Evolutionary conservation across 2,888 invertebrate genomes (phyloP).

Genomic region (Anthrax anthrax): DNA sequence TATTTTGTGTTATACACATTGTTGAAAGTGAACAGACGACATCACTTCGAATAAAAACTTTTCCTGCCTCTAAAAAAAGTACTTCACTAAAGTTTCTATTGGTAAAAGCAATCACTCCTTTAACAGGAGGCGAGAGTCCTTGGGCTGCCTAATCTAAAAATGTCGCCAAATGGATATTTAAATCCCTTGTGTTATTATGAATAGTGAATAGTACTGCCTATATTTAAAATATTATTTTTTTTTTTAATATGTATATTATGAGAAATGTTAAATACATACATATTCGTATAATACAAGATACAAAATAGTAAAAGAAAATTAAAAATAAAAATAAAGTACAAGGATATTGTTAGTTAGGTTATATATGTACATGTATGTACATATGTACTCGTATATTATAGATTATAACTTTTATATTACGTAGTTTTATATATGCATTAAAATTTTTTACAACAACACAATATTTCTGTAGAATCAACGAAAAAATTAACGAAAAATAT

Average conservation of each 20-base stretch:
- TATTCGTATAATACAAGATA: too few species aligned
- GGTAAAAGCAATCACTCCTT: neutral
- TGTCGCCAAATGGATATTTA: slow-evolving; percentile 8
- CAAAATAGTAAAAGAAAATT: neutral
- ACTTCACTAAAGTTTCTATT: neutral
- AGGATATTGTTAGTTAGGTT: neutral
- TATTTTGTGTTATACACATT: too few species aligned
- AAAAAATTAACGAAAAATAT: too few species aligned
- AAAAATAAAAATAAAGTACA: slow-evolving; percentile 4
- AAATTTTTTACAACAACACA: too few species aligned
- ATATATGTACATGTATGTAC: too few species aligned
- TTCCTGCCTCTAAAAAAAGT: neutral
- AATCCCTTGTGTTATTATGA: slow-evolving; percentile 1
- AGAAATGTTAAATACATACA: too few species aligned
- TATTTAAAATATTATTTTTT: too few species aligned
- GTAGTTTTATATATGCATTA: too few species aligned
- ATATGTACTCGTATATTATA: too few species aligned
- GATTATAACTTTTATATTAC: too few species aligned
- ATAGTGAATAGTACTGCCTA: neutral
- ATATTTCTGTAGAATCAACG: too few species aligned
- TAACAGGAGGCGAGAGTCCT: neutral
- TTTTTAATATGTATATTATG: too few species aligned
- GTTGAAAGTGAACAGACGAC: neutral
- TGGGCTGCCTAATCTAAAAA: slow-evolving; percentile 4
- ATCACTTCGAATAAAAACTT: neutral